phyloP scores from a whole-genome alignment of 2,113 vertebrate species.

The Indri indri region DNA sequence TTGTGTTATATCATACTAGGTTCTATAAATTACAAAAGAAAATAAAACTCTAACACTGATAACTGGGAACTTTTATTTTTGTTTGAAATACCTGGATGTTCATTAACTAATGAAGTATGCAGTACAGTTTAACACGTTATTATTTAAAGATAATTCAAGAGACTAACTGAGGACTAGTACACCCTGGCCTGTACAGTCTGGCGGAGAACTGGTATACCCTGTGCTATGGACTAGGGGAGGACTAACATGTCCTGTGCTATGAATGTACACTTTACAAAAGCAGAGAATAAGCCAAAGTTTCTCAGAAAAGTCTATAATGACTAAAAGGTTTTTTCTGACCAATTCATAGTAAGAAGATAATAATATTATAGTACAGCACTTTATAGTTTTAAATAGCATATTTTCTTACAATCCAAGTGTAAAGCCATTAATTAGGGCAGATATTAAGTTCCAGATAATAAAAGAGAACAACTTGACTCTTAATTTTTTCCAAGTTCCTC shows the following conservation, averaged over 20 bases:
- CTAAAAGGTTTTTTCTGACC: neutral
- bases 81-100: neutral
- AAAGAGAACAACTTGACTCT: neutral
- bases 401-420: neutral
- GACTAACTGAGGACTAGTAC: neutral
- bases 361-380: neutral
- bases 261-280: neutral
- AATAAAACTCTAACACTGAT: neutral
- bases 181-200: neutral
- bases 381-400: neutral
- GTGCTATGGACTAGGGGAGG: neutral
- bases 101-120: neutral
- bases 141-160: neutral
- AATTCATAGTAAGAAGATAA: neutral
- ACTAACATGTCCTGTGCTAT: neutral
- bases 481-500: neutral
- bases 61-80: neutral
- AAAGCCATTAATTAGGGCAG: neutral
- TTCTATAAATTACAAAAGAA: neutral
- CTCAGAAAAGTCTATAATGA: neutral
- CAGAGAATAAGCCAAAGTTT: neutral
- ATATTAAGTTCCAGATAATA: neutral
- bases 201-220: neutral
- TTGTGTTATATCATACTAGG: neutral
- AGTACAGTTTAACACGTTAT: neutral